A percentile compares a stretch with the other conserved stretches of the same genome.
Evolutionary conservation across 2,888 invertebrate genomes (phyloP).

Genomic region (Ichneumon xanthorius): DNA sequence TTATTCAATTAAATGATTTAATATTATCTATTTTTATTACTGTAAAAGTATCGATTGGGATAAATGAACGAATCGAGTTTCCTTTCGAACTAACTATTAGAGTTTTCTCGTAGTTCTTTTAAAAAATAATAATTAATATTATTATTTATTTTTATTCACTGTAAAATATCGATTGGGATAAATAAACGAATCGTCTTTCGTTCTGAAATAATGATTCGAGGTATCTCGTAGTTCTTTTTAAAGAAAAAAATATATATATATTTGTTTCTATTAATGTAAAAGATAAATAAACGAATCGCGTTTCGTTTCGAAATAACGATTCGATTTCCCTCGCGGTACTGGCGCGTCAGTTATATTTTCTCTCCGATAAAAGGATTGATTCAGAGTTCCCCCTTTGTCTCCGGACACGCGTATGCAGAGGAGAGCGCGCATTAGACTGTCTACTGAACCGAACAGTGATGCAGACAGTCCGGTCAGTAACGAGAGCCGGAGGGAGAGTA

Average conservation of each 20-base stretch:
- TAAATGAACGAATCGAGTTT: too few species aligned
- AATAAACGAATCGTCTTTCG: neutral
- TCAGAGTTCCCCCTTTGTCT: neutral
- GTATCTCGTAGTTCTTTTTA: too few species aligned
- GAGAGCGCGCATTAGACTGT: constrained; percentile 35
- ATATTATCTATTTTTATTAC: too few species aligned
- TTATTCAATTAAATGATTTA: neutral
- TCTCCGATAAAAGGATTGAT: constrained; percentile 1
- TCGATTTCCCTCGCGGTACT: neutral
- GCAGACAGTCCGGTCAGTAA: constrained; percentile 53
- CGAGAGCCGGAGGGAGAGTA: constrained; percentile 37
- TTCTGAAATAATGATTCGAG: neutral
- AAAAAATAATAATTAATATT: too few species aligned
- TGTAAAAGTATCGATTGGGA: too few species aligned
- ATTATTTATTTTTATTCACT: too few species aligned
- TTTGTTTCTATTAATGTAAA: too few species aligned
- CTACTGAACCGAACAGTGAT: constrained; percentile 10
- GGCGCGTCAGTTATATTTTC: neutral
- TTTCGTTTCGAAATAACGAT: neutral
- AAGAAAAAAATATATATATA: too few species aligned
- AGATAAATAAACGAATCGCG: neutral
- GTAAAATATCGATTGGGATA: too few species aligned
- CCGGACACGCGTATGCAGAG: neutral
- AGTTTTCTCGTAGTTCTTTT: too few species aligned
- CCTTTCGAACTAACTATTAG: too few species aligned